These are phyloP conservation scores for Deilephila porcellus DNA, from an alignment of 2,888 invertebrate species.

Conservation along the genomic window DNA sequence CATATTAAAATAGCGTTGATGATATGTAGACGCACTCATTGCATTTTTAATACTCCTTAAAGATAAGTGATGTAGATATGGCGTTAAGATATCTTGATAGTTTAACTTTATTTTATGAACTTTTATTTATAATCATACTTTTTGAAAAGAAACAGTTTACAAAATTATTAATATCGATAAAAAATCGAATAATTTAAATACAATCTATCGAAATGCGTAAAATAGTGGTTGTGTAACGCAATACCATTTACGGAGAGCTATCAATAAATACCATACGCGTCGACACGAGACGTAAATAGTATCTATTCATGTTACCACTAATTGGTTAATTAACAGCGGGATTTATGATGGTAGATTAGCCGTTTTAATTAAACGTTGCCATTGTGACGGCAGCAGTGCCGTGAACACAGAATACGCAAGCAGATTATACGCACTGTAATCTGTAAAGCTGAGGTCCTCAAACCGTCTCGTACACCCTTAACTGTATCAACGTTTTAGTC, in stretches of 20 bases:
- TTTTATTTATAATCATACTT: too few relatives aligned
- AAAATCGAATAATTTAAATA: not conserved
- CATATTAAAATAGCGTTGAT: too few relatives aligned
- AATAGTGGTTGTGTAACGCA: conserved; percentile 1
- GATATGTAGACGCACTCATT: too few relatives aligned
- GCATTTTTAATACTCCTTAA: too few relatives aligned
- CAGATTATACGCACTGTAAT: not conserved
- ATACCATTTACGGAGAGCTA: conserved; percentile 3
- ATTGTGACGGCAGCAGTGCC: not conserved
- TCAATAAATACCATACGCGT: conserved; percentile 18
- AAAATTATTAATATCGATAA: not conserved
- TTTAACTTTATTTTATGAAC: too few relatives aligned
- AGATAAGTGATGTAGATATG: too few relatives aligned
- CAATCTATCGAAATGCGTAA: not conserved
- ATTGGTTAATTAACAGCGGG: conserved; percentile 24
- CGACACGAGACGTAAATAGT: conserved; percentile 13
- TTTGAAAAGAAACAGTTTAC: not conserved
- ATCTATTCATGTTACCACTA: conserved; percentile 20
- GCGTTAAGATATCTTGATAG: too few relatives aligned
- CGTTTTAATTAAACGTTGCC: conserved; percentile 5
- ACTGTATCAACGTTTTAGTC: too few relatives aligned
- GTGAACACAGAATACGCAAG: not conserved
- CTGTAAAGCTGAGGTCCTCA: too few relatives aligned
- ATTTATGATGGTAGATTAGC: conserved; percentile 23
- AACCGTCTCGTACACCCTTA: too few relatives aligned